These are phyloP conservation scores for Lepidostoma basale DNA, from an alignment of 1,140 invertebrate genomes.

Conservation along the genomic window DNA sequence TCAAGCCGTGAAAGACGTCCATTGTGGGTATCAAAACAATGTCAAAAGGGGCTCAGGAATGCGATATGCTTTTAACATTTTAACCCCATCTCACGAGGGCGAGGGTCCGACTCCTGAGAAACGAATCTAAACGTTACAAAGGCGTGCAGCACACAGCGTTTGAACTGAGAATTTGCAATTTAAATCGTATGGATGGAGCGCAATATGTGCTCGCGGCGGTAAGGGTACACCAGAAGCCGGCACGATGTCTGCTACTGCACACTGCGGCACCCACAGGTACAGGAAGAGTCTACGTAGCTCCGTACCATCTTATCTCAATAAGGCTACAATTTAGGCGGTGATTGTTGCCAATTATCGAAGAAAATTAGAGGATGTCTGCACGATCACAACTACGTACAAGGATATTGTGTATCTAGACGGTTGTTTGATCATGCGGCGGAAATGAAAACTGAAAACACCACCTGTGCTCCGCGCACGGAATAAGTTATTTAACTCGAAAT, in stretches of 20 bases:
- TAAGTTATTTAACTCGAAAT: too few species aligned
- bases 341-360: constrained; percentile 41
- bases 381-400: not conserved
- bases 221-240: constrained; percentile 15
- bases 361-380: constrained; percentile 30
- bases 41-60: constrained; percentile 40
- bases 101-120: constrained; percentile 24
- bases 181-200: constrained; percentile 43
- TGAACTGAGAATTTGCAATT: constrained; percentile 42
- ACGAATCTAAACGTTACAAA: constrained; percentile 39
- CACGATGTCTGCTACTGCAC: not conserved
- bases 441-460: too few species aligned
- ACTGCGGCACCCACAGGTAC: not conserved
- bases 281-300: not conserved
- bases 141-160: constrained; percentile 32
- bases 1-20: constrained; percentile 38
- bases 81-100: constrained; percentile 35
- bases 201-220: constrained; percentile 33
- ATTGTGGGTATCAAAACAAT: constrained; percentile 41
- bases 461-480: too few species aligned
- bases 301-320: not conserved
- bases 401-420: constrained; percentile 16
- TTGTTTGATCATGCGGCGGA: constrained; percentile 29
- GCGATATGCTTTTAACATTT: constrained; percentile 36
- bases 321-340: constrained; percentile 21